phyloP scores from a whole-genome alignment of 35 echinoderm and acorn worm species.

The Anneissia japonica region DNA sequence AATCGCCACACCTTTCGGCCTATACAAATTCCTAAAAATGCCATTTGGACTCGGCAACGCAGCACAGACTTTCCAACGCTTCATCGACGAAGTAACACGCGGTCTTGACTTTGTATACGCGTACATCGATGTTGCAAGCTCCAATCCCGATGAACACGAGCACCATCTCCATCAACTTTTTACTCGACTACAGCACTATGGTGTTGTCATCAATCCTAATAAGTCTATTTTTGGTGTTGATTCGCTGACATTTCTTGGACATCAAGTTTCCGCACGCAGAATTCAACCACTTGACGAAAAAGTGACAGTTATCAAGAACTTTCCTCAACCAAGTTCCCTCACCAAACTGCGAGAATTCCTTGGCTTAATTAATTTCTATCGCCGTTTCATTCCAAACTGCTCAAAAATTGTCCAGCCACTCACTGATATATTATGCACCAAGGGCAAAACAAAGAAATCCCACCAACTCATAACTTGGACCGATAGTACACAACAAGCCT shows the following conservation, averaged over 20 bases:
- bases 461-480: too few relatives aligned
- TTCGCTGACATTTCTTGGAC: slow-evolving; percentile 34
- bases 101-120: slow-evolving; percentile 22
- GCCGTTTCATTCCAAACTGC: slow-evolving; percentile 45
- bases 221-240: slow-evolving; percentile 38
- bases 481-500: too few relatives aligned
- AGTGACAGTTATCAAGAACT: slow-evolving; percentile 11
- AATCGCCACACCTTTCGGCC: too few relatives aligned
- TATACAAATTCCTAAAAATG: too few relatives aligned
- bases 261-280: slow-evolving; percentile 7
- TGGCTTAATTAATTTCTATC: slow-evolving; percentile 44
- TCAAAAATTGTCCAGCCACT: slow-evolving; percentile 33
- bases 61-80: slow-evolving; percentile 23
- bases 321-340: slow-evolving; percentile 1
- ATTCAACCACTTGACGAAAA: not conserved
- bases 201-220: slow-evolving; percentile 38
- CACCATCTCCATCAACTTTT: slow-evolving; percentile 34
- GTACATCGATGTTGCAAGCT: slow-evolving; percentile 51
- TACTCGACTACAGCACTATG: slow-evolving; percentile 7
- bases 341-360: slow-evolving; percentile 2
- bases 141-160: not conserved
- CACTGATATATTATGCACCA: slow-evolving; percentile 20
- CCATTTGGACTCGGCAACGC: slow-evolving; percentile 5
- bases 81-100: slow-evolving; percentile 15
- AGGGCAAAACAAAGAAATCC: slow-evolving; percentile 8